phyloP scores from a whole-genome alignment of 2,888 invertebrate genomes.

The Macaria liturata region DNA sequence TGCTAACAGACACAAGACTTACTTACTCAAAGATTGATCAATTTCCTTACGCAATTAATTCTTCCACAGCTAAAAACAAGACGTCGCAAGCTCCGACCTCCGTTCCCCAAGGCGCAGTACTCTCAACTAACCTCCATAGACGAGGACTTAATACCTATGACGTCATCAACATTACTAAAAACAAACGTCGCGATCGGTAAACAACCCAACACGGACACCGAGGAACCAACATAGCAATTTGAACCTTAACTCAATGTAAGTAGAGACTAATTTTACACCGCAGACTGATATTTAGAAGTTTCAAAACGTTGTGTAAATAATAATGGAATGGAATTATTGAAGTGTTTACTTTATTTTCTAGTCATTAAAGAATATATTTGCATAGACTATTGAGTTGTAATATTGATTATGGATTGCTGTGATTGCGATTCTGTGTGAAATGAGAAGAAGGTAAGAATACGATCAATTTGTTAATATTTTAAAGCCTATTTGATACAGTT shows the following conservation, averaged over 20 bases:
- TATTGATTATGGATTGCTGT: too few species aligned
- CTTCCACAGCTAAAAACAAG: slow-evolving; percentile 61
- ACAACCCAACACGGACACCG: slow-evolving; percentile 54
- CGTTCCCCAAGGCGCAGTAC: slow-evolving; percentile 68
- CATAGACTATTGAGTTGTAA: slow-evolving; percentile 11
- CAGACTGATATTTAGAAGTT: slow-evolving; percentile 79
- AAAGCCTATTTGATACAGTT: too few species aligned
- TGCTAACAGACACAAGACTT: too few species aligned
- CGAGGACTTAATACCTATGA: slow-evolving; percentile 64
- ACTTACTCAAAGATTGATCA: too few species aligned
- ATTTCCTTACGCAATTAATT: slow-evolving; percentile 4
- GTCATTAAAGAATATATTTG: slow-evolving; percentile 26
- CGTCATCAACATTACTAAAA: slow-evolving; percentile 57
- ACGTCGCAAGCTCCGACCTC: slow-evolving; percentile 53
- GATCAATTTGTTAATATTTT: too few species aligned
- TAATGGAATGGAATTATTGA: slow-evolving; percentile 35
- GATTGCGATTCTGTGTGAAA: too few species aligned
- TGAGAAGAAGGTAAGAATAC: too few species aligned
- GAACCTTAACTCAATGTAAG: slow-evolving; percentile 55
- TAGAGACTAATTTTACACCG: slow-evolving; percentile 71
- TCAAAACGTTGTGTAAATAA: slow-evolving; percentile 57
- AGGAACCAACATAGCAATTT: slow-evolving; percentile 75
- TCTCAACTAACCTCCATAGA: slow-evolving; percentile 73
- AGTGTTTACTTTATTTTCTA: slow-evolving; percentile 38
- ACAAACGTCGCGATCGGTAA: slow-evolving; percentile 45